A percentile compares a stretch with the other conserved stretches of the same genome.
phyloP scores from a whole-genome alignment of 2,888 invertebrate species.

The Cerastis rubricosa region DNA sequence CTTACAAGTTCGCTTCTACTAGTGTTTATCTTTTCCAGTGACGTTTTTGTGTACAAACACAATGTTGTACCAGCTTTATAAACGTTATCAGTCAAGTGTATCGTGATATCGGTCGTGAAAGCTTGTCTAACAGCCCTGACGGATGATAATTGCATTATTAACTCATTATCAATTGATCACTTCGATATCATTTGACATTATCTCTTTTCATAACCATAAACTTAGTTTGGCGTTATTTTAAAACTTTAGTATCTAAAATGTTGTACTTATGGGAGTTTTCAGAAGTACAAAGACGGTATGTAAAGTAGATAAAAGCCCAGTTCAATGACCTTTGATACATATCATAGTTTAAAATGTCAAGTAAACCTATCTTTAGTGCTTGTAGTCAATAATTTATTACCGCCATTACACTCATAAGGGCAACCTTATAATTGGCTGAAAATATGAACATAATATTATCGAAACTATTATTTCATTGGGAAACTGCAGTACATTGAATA shows the following conservation, averaged over 20 bases:
- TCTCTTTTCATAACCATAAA: constrained; percentile 27
- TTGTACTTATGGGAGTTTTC: not conserved
- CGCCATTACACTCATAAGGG: not conserved
- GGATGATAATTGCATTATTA: constrained; percentile 50
- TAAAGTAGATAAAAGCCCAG: not conserved
- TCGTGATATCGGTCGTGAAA: constrained; percentile 53
- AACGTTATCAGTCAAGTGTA: constrained; percentile 57
- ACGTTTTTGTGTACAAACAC: constrained; percentile 27
- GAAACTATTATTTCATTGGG: not conserved
- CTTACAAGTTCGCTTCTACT: not conserved
- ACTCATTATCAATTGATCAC: constrained; percentile 55
- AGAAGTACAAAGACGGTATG: not conserved
- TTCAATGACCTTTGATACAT: constrained; percentile 33
- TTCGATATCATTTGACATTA: constrained; percentile 42
- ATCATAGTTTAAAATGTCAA: constrained; percentile 21
- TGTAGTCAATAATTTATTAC: constrained; percentile 20
- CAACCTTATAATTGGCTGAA: not conserved
- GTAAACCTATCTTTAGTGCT: constrained; percentile 33
- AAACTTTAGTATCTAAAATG: not conserved
- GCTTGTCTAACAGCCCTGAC: constrained; percentile 47
- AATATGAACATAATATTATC: not conserved
- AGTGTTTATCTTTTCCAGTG: constrained; percentile 19
- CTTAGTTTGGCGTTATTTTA: constrained; percentile 16
- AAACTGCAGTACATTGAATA: not conserved
- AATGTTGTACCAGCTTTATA: constrained; percentile 25